Base-by-base conservation (phyloP, 2,113 vertebrate species). In the Cephalophus harveyi region DNA sequence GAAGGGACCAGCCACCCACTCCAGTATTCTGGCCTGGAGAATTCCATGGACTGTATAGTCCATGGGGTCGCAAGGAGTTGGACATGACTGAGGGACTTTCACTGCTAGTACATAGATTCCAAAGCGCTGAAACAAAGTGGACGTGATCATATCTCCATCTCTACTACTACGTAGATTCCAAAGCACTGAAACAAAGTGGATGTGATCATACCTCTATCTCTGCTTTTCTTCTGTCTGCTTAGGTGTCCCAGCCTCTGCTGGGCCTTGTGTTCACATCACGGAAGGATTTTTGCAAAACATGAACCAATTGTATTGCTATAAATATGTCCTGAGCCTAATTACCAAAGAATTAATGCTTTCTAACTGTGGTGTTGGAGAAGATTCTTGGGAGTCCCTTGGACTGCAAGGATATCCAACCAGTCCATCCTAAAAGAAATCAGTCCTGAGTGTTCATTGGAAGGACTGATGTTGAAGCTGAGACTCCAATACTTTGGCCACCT, bases 171-270 rank as follows among this genome's bases (percentile, higher is more conserved):
- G 7, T n/a, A 64, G 30, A 64, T 64, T 64, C 62, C 62, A n/a
- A 33, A 64, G 15, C 16, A 0, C 64, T 67, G 64, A 67, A 64
- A 19, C 40, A 46, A 3, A 15, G 83, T 7, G 14, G 25, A 17
- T 3, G 0, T 21, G 7, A 33, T 40, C 17, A 1, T 8, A 7
- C 33, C 7, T 33, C 19, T 33, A 1, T 36, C 81, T 2, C 19
- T 43, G 6, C 17, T 94, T 21, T 21, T 55, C 2, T 14, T 2
- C 7, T n/a, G 23, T 43, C 71, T 43, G 36, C 40, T 76, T 14
- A 76, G 12, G 11, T 76, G 71, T 43, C 71, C 12, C 3, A 13
- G 46, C 85, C 81, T 86, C 81, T 74, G 36, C 28, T 4, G 15
- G 43, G 5, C 57, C 7, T 4, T 7, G n/a, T 25, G 7, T 54